phyloP scores from a whole-genome alignment of 2,888 invertebrate genomes.

The Tigriopus californicus region DNA sequence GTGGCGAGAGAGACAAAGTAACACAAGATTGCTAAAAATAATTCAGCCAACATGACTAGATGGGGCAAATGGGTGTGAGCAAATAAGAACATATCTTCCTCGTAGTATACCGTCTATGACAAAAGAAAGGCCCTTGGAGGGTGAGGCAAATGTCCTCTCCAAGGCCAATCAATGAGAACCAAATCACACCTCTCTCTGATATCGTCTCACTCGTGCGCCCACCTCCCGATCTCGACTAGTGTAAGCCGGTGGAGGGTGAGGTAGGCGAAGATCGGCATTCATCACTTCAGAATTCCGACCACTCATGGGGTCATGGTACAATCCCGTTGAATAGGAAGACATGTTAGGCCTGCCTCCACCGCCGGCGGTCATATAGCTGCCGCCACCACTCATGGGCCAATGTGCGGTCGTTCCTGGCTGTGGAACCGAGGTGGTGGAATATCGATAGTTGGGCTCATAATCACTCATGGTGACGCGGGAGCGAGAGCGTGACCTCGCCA shows the following conservation, averaged over 20 bases:
- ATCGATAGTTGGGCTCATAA: slow-evolving; percentile 5
- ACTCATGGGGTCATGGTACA: neutral
- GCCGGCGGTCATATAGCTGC: neutral
- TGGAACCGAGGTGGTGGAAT: neutral
- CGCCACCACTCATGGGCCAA: neutral
- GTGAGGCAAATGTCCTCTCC: too few relatives aligned
- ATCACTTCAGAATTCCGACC: neutral
- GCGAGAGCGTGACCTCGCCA: neutral
- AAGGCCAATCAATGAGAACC: too few relatives aligned
- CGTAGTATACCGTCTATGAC: too few relatives aligned
- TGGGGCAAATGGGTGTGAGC: too few relatives aligned
- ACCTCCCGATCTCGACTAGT: slow-evolving; percentile 2
- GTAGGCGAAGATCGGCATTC: neutral
- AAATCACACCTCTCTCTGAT: slow-evolving; percentile 1
- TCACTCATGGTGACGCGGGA: slow-evolving; percentile 1
- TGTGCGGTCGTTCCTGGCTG: neutral
- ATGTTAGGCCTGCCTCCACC: neutral
- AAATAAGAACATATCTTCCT: too few relatives aligned
- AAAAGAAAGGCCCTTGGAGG: too few relatives aligned
- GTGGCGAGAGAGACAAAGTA: too few relatives aligned
- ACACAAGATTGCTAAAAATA: too few relatives aligned
- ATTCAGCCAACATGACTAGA: too few relatives aligned
- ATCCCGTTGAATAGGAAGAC: neutral
- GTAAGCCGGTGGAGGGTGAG: slow-evolving; percentile 8
- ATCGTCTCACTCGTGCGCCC: slow-evolving; percentile 10